Evolutionary conservation across 2,113 vertebrate genomes (phyloP).

Genomic region (Beaufortia kweichowensis): DNA sequence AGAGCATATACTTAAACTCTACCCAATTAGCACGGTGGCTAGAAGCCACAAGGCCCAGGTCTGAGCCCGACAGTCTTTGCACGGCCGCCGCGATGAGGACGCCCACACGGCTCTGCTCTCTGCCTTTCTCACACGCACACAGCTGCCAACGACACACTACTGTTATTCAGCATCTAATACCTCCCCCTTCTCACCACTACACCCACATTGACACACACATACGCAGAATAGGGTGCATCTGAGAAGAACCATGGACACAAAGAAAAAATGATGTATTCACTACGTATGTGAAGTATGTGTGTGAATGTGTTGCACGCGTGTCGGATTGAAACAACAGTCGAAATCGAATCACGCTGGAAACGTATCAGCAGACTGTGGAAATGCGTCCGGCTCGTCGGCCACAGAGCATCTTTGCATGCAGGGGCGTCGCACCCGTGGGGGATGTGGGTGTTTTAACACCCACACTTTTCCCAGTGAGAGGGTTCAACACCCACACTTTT

Average conservation of each 20-base stretch:
- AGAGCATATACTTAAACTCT: constrained; percentile 47
- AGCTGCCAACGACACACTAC: constrained; percentile 62
- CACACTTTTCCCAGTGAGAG: no score
- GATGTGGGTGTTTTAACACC: no score
- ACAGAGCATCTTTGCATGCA: constrained; percentile 32
- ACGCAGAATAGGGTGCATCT: constrained; percentile 37
- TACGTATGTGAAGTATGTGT: constrained; percentile 17
- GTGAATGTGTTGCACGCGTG: constrained; percentile 24
- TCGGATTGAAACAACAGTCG: neutral
- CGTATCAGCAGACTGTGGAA: constrained; percentile 3
- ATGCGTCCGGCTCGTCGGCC: constrained; percentile 36
- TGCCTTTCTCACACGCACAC: constrained; percentile 49
- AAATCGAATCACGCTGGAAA: no score
- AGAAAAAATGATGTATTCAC: constrained; percentile 2
- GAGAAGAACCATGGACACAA: constrained; percentile 11
- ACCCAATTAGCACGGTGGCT: constrained; percentile 46
- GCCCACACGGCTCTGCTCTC: constrained; percentile 57
- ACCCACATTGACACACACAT: constrained; percentile 51
- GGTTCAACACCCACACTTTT: no score
- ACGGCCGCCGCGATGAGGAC: constrained; percentile 54
- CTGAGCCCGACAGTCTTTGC: constrained; percentile 51
- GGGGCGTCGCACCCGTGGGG: no score
- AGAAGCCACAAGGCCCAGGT: constrained; percentile 44
- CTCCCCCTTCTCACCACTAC: constrained; percentile 54
- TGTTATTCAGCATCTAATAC: constrained; percentile 54